These are phyloP conservation scores for Ametastegia equiseti DNA, from an alignment of 2,888 invertebrate species.

Conservation along the genomic window DNA sequence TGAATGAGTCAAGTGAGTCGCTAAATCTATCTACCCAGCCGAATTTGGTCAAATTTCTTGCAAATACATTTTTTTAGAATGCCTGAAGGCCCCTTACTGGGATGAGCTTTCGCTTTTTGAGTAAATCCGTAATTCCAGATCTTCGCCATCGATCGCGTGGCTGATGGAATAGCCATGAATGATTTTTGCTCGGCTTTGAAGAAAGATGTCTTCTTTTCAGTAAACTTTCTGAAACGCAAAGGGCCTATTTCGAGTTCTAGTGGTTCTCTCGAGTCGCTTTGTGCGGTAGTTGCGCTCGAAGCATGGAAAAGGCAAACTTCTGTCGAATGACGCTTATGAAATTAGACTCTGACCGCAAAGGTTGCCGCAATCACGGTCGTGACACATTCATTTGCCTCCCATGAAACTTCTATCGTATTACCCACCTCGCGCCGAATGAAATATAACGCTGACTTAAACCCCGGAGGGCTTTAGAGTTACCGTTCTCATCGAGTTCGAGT, in stretches of 20 bases:
- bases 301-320: neutral
- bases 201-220: neutral
- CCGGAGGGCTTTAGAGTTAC: constrained; percentile 26
- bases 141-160: neutral
- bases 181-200: neutral
- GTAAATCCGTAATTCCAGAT: constrained; percentile 8
- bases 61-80: too few species aligned
- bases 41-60: too few species aligned
- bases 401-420: constrained; percentile 46
- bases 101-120: too few species aligned
- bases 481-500: constrained; percentile 30
- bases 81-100: too few species aligned
- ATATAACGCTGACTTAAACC: constrained; percentile 32
- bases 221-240: neutral
- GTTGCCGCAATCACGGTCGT: constrained; percentile 46
- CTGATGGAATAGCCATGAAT: neutral
- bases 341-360: constrained; percentile 43
- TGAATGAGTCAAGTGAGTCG: too few species aligned
- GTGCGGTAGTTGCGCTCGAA: neutral
- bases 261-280: constrained; percentile 22
- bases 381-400: constrained; percentile 37
- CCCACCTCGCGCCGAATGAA: constrained; percentile 24
- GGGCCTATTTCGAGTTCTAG: constrained; percentile 12
- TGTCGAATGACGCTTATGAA: constrained; percentile 28
- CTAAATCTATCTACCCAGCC: too few species aligned